Percentiles rank a stretch among this genome's conserved stretches.
Evolutionary conservation across 2,888 invertebrate genomes (phyloP).

Genomic region (Agrotis exclamationis): DNA sequence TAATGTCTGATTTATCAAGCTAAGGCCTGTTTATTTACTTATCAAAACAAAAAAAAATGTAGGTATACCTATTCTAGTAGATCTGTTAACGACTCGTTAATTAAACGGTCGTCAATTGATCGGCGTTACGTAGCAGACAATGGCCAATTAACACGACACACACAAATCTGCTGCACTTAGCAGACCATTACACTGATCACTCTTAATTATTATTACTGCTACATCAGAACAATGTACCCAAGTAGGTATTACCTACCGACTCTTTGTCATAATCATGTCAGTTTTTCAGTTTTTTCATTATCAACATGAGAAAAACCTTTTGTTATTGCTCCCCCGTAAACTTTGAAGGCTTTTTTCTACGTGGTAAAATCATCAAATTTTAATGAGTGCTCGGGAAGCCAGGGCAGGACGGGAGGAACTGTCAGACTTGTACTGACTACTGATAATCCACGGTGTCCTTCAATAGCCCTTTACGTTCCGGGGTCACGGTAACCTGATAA

Average conservation of each 20-base stretch:
- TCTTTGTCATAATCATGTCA: background rate
- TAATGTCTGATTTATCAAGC: background rate
- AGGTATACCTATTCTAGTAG: background rate
- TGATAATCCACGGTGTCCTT: no score
- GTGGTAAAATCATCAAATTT: no score
- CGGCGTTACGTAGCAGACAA: slow-evolving; percentile 33
- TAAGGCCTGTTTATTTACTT: background rate
- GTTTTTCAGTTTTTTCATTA: background rate
- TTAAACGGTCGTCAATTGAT: slow-evolving; percentile 29
- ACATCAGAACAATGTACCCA: slow-evolving; percentile 6
- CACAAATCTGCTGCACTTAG: slow-evolving; percentile 37
- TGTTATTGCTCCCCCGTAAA: background rate
- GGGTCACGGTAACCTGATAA: no score
- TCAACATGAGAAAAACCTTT: background rate
- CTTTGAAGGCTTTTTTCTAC: background rate
- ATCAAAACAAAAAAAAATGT: background rate
- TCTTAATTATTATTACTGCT: slow-evolving; percentile 32
- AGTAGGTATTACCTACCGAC: background rate
- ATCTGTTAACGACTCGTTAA: slow-evolving; percentile 31
- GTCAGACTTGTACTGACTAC: no score
- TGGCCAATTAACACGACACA: slow-evolving; percentile 34
- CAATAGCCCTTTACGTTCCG: no score
- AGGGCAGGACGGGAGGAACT: no score
- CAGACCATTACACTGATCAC: slow-evolving; percentile 23
- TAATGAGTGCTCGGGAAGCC: no score